Conservation (phyloP, 2,113 vertebrate species). For the Anhinga rufa region DNA sequence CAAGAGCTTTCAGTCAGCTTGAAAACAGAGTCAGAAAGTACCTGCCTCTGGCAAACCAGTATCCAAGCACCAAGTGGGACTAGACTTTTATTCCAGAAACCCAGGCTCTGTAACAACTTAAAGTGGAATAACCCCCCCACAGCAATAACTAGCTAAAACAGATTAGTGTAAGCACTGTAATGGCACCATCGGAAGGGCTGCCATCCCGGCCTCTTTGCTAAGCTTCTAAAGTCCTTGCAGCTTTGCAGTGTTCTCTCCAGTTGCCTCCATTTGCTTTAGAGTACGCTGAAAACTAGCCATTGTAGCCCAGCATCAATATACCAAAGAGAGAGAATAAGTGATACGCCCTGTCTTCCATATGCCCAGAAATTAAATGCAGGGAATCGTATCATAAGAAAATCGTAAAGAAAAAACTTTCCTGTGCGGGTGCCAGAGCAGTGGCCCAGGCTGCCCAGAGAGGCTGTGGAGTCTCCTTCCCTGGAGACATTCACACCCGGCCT, state of each 20-base stretch:
- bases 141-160: not conserved
- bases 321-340: not conserved
- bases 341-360: rapidly evolving
- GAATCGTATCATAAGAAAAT: not conserved
- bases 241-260: not conserved
- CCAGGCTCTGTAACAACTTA: not conserved
- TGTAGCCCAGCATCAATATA: not conserved
- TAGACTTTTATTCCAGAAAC: not conserved
- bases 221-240: not conserved
- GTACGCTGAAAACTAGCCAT: not conserved
- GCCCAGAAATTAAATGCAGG: not conserved
- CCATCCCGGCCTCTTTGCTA: not conserved
- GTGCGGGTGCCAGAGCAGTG: too few species aligned
- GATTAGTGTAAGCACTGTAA: not conserved
- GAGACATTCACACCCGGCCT: too few species aligned
- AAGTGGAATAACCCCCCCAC: not conserved
- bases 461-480: too few species aligned
- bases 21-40: not conserved
- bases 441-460: too few species aligned
- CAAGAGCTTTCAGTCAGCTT: not conserved
- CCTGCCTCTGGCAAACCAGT: not conserved
- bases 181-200: not conserved
- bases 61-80: not conserved
- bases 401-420: too few species aligned
- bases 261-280: not conserved